These are phyloP conservation scores for Caenorhabditis sp. DNA, from an alignment of 2,888 invertebrate genomes.

Conservation along the genomic window DNA sequence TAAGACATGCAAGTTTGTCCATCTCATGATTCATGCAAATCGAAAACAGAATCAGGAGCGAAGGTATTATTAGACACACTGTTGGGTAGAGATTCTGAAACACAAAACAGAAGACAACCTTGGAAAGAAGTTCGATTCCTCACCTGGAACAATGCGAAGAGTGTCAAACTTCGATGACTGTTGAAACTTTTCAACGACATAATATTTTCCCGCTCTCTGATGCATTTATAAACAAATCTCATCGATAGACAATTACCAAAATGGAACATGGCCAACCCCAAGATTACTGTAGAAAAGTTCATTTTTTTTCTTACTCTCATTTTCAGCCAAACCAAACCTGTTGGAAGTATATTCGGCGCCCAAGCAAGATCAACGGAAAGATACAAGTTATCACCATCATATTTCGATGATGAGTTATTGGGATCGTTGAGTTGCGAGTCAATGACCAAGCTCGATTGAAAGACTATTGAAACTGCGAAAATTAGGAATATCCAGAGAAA, in stretches of 20 bases:
- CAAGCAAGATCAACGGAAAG: slow-evolving; percentile 4
- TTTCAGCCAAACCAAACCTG: no score
- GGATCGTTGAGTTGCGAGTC: no score
- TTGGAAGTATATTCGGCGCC: neutral
- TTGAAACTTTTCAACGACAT: slow-evolving; percentile 22
- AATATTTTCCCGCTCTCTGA: slow-evolving; percentile 12
- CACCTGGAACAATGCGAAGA: slow-evolving; percentile 18
- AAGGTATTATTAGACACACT: slow-evolving; percentile 10
- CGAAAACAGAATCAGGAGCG: slow-evolving; percentile 10
- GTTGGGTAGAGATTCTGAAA: slow-evolving; percentile 25
- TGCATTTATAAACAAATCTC: slow-evolving; percentile 11
- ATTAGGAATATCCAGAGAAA: slow-evolving; percentile 15
- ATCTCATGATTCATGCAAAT: slow-evolving; percentile 12
- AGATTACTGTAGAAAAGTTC: neutral
- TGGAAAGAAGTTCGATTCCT: no score
- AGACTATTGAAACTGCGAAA: slow-evolving; percentile 7
- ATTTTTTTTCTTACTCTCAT: no score
- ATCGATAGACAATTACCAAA: slow-evolving; percentile 9
- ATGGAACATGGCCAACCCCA: slow-evolving; percentile 4
- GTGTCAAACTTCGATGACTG: slow-evolving; percentile 21
- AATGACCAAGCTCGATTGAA: slow-evolving; percentile 12
- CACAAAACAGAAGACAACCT: neutral
- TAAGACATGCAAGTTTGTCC: slow-evolving; percentile 16
- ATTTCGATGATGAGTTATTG: no score
- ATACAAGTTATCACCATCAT: neutral